Base-by-base conservation (phyloP, 1,140 invertebrate species). In the Sycobia sp. region DNA sequence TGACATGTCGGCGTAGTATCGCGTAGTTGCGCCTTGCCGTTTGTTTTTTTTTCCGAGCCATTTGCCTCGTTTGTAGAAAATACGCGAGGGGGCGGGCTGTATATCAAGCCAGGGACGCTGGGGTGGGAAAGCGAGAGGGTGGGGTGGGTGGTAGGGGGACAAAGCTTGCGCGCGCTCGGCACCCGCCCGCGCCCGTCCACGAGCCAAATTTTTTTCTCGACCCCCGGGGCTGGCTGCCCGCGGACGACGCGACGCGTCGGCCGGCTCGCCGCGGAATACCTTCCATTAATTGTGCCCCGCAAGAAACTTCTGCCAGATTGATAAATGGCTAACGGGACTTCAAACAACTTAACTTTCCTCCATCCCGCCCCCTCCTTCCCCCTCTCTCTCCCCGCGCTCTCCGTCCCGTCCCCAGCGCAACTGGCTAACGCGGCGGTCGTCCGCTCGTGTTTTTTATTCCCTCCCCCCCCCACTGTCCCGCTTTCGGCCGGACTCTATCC, bases 301-400 rank as follows among this genome's bases (percentile, higher is more conserved):
- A 62, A 62, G 44, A 62, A 62, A 62, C 60, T 62, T 62, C 51
- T 56, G 51, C 60, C 51, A 56, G 53, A 62, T 62, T 62, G 60
- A 62, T 62, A 62, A 62, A 62, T 62, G 53, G 60, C 43, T 50
- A 56, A 55, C 59, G 59, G 41, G 60, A 55, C 60, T 62, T 56
- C 60, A 56, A 62, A 62, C 60, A 62, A 62, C 60, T 62, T 56
- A 44, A 56, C 51, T 62, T 54, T 62, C 39, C 54, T 39, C 59
- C 32, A 46, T 53, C 43, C 44, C 36, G 18, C 50, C 38, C 9
- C 25, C 44, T 27, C 20, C 29, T 32, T 10, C 10, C 29, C 20
- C 22, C 4, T 13, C 44, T 47, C 22, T 47, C 25, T 47, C 44
- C 23, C 25, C 41, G 41, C 3, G 20, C 20, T 1, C 22, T 46